Evolutionary conservation across 2,888 invertebrate species (phyloP).

Genomic region (Eupeodes luniger): DNA sequence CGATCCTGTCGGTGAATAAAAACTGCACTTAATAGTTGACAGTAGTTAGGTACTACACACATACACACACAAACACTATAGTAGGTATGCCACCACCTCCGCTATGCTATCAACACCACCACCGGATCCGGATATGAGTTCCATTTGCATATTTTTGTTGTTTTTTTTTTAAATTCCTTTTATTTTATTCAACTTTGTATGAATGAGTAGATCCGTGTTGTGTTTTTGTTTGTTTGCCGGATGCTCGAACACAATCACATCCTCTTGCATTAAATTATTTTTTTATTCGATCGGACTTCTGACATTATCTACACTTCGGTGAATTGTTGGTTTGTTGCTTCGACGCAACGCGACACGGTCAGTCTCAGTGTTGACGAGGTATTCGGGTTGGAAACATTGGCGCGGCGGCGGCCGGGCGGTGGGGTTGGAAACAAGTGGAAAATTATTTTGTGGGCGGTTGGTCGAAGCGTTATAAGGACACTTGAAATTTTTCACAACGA

Average conservation of each 20-base stretch:
- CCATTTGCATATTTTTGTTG: constrained; percentile 25
- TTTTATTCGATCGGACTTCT: constrained; percentile 52
- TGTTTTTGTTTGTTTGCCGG: constrained; percentile 36
- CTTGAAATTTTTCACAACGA: constrained; percentile 33
- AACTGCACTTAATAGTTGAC: constrained; percentile 43
- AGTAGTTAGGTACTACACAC: constrained; percentile 4
- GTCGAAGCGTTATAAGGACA: constrained; percentile 32
- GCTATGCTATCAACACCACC: background rate
- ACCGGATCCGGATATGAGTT: constrained; percentile 36
- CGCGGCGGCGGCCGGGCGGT: background rate
- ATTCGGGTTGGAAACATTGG: too few relatives aligned
- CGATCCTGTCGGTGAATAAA: constrained; percentile 62
- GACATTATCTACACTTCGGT: constrained; percentile 50
- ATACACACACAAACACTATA: background rate
- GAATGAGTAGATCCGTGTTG: constrained; percentile 12
- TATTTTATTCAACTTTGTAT: background rate
- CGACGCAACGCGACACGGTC: background rate
- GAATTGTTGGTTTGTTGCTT: constrained; percentile 41
- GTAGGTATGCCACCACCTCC: background rate
- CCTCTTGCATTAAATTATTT: constrained; percentile 37
- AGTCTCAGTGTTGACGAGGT: too few relatives aligned
- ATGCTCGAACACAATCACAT: constrained; percentile 55
- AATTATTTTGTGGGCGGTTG: constrained; percentile 22
- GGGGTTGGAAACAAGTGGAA: constrained; percentile 39
- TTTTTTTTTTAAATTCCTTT: constrained; percentile 3